Percentiles rank a stretch among this genome's conserved stretches.
Evolutionary conservation across 2,797 vertebrate species (phyloP).

Genomic region (Trachurus trachurus): DNA sequence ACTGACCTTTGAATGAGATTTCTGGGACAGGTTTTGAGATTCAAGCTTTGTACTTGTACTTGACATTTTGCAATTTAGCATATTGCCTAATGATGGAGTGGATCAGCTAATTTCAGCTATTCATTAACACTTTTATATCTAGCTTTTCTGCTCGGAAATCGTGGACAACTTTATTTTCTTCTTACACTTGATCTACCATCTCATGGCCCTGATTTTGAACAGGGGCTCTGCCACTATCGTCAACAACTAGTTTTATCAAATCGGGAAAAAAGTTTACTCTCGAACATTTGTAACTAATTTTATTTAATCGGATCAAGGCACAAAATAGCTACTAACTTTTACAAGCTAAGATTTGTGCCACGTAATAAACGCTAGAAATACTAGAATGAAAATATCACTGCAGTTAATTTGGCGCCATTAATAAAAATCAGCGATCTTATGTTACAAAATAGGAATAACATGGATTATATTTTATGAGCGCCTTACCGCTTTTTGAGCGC

Average conservation of each 20-base stretch:
- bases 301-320: background rate
- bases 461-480: background rate
- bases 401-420: background rate
- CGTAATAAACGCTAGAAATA: background rate
- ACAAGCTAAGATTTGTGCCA: background rate
- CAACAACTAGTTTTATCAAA: background rate
- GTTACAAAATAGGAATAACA: background rate
- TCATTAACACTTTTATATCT: too few species aligned
- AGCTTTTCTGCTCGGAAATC: too few species aligned
- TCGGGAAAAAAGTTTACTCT: too few species aligned
- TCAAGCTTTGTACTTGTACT: conserved; percentile 42
- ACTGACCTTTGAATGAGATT: conserved; percentile 50
- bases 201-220: background rate
- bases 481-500: conserved; percentile 56
- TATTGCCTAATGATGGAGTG: too few species aligned
- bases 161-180: too few species aligned
- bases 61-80: conserved; percentile 65
- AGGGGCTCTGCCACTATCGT: background rate
- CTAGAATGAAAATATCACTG: background rate
- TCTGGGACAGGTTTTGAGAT: conserved; percentile 43
- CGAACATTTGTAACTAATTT: too few species aligned
- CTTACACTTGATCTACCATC: background rate
- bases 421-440: background rate
- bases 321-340: background rate
- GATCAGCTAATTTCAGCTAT: too few species aligned